Evolutionary conservation across 2,888 invertebrate genomes (phyloP), one percentile per base, ranked within the genome.

Genomic region (Neelides folsomi): DNA sequence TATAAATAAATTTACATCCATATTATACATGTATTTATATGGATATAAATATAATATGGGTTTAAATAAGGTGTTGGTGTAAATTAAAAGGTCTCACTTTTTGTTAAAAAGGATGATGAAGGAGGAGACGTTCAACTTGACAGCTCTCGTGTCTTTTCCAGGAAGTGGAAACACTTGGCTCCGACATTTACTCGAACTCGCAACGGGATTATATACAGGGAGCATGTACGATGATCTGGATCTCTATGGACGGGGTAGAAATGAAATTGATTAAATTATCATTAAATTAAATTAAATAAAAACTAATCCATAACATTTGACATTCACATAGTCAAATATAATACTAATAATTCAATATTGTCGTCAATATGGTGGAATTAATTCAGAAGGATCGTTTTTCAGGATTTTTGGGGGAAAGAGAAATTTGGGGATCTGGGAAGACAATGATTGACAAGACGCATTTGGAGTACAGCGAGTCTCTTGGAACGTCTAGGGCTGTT

Each of bases 391-490:
- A n/a, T n/a, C n/a, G n/a, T n/a, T n/a, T n/a, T n/a, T 7, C 52
- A 69, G 69, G 69, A 5, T 68, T 68, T 55, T 54, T 63, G 40
- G 69, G 69, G 6, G 69, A 69, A 49, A 59, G 64, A 47, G 67
- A 67, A 6, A 48, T 57, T 2, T 66, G 66, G 58, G 53, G 63
- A 45, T 62, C 65, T 10, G 69, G 70, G 15, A 62, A 66, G 18
- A 69, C 69, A 5, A 59, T 67, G 13, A 67, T 67, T 1, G 68
- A 69, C 58, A 70, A 70, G 58, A 65, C 66, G 1, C 70, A 70
- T 55, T 45, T 52, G n/a, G 50, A 56, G 10, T 60, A 55, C 41
- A 35, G 52, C 13, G 5, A 36, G 20, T 18, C 27, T 3, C 44
- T 52, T 38, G 60, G 62, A 7, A 63, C 66, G 49, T 47, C 61